phyloP scores from a whole-genome alignment of 2,797 vertebrate genomes.

The Vespertilio murinus region DNA sequence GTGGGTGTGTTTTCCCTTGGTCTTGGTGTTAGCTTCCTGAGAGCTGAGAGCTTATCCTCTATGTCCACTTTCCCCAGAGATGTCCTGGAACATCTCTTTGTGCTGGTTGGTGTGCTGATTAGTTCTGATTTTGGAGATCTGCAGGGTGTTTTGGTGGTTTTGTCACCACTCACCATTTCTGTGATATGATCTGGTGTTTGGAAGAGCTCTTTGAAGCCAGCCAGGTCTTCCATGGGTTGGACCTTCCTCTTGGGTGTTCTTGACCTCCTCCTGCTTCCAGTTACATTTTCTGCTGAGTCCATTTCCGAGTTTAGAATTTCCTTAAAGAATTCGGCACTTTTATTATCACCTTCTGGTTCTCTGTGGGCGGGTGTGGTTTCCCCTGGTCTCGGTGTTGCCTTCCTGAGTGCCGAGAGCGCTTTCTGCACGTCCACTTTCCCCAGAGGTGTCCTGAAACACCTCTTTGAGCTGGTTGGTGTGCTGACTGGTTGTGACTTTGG shows the following conservation, averaged over 20 bases:
- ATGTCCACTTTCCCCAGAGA: fast-evolving
- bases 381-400: fast-evolving
- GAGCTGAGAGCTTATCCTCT: neutral
- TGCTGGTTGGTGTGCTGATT: fast-evolving
- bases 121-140: neutral
- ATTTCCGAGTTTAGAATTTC: neutral
- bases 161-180: fast-evolving
- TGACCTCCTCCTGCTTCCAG: neutral
- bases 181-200: neutral
- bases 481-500: neutral
- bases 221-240: neutral
- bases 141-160: too few relatives aligned
- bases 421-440: fast-evolving
- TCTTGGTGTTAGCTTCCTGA: too few relatives aligned
- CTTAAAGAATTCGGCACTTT: fast-evolving
- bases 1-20: fast-evolving
- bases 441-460: neutral
- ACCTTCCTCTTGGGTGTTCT: neutral
- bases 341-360: neutral
- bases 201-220: neutral
- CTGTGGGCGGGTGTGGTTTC: fast-evolving
- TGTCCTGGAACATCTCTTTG: fast-evolving
- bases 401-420: fast-evolving
- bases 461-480: neutral
- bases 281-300: neutral